These are phyloP conservation scores for Telmatochromis bifrenatus DNA, from an alignment of 2,113 vertebrate species.

Conservation along the genomic window DNA sequence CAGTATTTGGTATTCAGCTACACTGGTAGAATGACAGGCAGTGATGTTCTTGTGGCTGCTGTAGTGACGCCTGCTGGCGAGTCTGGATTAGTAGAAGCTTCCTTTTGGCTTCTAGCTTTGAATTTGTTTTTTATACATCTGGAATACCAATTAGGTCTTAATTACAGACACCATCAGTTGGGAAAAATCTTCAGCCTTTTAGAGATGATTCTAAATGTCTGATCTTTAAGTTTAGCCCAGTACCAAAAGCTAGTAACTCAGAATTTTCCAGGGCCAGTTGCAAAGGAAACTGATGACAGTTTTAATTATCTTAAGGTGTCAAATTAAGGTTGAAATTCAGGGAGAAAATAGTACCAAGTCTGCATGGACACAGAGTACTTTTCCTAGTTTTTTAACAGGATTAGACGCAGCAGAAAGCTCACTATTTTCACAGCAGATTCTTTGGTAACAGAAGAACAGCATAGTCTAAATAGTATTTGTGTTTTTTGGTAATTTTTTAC, in stretches of 20 bases:
- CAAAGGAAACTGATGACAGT: not conserved
- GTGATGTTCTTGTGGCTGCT: not conserved
- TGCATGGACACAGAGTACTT: not conserved
- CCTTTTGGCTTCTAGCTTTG: not conserved
- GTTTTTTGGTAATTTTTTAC: not conserved
- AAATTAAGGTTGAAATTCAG: not conserved
- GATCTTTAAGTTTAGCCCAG: not conserved
- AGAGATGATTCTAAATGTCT: not conserved
- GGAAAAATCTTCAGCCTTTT: not conserved
- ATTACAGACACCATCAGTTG: not conserved
- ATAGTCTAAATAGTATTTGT: not conserved
- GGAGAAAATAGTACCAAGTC: not conserved
- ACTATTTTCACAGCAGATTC: rapidly evolving
- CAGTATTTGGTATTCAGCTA: not conserved
- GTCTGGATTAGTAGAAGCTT: not conserved
- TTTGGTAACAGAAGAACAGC: not conserved
- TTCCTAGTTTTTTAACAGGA: not conserved
- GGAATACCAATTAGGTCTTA: not conserved
- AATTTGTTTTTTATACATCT: not conserved
- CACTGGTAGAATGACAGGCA: not conserved
- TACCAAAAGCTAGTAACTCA: not conserved
- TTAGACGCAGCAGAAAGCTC: not conserved
- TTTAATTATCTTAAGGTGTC: not conserved
- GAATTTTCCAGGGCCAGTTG: not conserved
- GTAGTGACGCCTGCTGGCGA: not conserved